phyloP scores from a whole-genome alignment of 2,797 vertebrate genomes.

The Diplodus sargus region DNA sequence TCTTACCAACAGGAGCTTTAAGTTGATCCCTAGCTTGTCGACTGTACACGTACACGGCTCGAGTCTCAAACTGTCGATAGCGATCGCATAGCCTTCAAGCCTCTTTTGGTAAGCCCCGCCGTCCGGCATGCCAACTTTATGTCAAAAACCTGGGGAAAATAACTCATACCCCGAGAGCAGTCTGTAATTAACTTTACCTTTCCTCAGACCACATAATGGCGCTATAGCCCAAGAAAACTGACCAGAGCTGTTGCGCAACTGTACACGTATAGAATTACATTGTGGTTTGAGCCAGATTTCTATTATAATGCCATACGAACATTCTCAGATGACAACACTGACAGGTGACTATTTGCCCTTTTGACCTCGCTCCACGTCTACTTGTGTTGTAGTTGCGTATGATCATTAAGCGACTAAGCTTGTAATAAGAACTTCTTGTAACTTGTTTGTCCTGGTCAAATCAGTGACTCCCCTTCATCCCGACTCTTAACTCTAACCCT shows the following conservation, averaged over 20 bases:
- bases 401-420: background rate
- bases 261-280: constrained; percentile 75
- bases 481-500: too few species aligned
- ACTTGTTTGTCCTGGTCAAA: constrained; percentile 33
- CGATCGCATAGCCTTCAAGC: constrained; percentile 17
- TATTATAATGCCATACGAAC: constrained; percentile 73
- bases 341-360: constrained; percentile 71
- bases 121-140: constrained; percentile 76
- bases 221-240: constrained; percentile 71
- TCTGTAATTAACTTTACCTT: constrained; percentile 87
- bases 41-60: background rate
- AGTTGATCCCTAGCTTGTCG: too few species aligned
- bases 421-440: constrained; percentile 19
- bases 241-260: constrained; percentile 79
- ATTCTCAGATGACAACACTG: constrained; percentile 68
- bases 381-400: constrained; percentile 4
- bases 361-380: background rate
- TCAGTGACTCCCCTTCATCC: constrained; percentile 15
- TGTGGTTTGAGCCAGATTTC: constrained; percentile 74
- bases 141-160: constrained; percentile 80
- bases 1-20: too few species aligned
- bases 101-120: constrained; percentile 46
- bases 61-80: constrained; percentile 30
- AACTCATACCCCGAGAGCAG: constrained; percentile 71
- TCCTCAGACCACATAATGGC: constrained; percentile 80